Base-by-base conservation (phyloP, 2,113 vertebrate species). In the Phoxinus phoxinus region DNA sequence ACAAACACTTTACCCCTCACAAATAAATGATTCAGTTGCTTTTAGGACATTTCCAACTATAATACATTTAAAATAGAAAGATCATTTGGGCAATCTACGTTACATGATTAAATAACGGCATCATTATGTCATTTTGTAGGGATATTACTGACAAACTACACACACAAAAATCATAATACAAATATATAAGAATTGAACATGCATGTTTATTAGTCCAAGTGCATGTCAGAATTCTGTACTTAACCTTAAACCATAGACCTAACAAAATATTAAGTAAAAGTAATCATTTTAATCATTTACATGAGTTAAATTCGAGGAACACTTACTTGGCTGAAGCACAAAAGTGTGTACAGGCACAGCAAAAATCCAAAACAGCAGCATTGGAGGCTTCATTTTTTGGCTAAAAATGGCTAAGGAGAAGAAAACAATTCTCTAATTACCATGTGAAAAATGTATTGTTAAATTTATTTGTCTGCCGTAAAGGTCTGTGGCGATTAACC, bases 261-360 rank as follows among this genome's bases (percentile, higher is more conserved):
- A 37, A 21, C 6, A 78, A 32, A 32, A n/a, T 59, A 27, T 23
- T 56, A 35, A 35, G 48, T 23, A 37, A 77, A 71, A 71, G 32
- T 35, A 72, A 41, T n/a, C 2, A 41, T 71, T 41, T 23, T 23
- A 4, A 10, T 5, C 0, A 44, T 6, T 72, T 51, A 51, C 51
- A 75, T 17, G 2, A 11, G 15, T 46, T 17, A 17, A 73, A 71
- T 53, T 85, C 1, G 4, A n/a, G 8, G 7, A 87, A 21, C 30
- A 94, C 94, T 94, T 89, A 94, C 94, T 87, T 51, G 91, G 63
- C 71, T 91, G 89, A 37, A 90, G 59, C 0, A 87, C 58, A 0
- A 87, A 65, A 30, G 91, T 88, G 82, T 90, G 84, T 84, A 82
- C 88, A 65, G 87, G 69, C 67, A 87, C 76, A 37, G 83, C 58